Base-by-base conservation (phyloP, 2,888 invertebrate genomes). In the Odontocolon sp. region DNA sequence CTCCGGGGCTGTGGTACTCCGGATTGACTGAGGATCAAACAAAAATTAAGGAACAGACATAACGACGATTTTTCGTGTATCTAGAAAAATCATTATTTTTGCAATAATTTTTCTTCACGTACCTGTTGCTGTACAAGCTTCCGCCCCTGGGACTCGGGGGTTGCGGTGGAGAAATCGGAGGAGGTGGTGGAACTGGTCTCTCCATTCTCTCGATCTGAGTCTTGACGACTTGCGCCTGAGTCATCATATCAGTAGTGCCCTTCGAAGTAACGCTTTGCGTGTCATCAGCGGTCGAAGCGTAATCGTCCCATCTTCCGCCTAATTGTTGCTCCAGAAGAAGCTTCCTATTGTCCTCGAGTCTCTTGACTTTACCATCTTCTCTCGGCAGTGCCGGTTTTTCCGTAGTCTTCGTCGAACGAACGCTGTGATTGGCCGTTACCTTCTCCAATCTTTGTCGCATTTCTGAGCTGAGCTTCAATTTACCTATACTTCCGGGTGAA, bases 391-490 rank as follows among this genome's bases (percentile, higher is more conserved):
- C 89, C 2, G 93, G 92, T 78, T 94, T 94, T 81, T 96, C 96
- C 18, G 94, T 94, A 11, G 95, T 95, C 3, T 95, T 93, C 8
- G 95, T 95, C 0, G 94, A 95, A 18, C 97, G 92, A 0, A 97
- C 95, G 1, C 96, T 97, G 88, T 97, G 97, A 83, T 96, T 96
- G 0, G 97, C 96, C 0, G 97, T 97, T 0, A 97, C 97, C 88
- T 95, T 94, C 88, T 98, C 98, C 74, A 98, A 89, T 79, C 97
- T 93, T 85, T 96, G 96, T 9, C 97, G 93, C 97, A 98, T 98
- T 91, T 98, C 97, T 0, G 96, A 96, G 86, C 97, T 97, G 5
- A 98, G 93, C 85, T 97, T 96, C 0, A 98, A 90, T 89, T 98
- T 98, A 0, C 98, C 97, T 2, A 98, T 96, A 87, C 96, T 97